Evolutionary conservation across 2,797 vertebrate genomes (phyloP).

Genomic region (Arrhamphus sclerolepis): DNA sequence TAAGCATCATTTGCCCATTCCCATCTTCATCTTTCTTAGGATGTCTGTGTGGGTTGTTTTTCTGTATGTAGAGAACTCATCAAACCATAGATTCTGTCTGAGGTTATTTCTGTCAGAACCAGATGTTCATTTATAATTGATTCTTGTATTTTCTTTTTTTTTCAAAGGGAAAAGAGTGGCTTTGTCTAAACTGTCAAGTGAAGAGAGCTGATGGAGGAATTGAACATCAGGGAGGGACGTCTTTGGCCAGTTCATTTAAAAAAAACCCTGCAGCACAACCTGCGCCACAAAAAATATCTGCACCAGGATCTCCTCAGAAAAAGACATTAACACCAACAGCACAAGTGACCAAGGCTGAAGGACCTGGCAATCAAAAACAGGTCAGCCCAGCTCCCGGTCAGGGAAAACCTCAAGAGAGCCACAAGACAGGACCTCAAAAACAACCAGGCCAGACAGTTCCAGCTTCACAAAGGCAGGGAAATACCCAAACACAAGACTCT

Average conservation of each 20-base stretch:
- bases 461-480: constrained; percentile 65
- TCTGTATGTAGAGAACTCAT: constrained; percentile 1
- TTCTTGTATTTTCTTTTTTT: constrained; percentile 28
- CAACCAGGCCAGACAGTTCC: constrained; percentile 48
- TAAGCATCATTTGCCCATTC: not conserved
- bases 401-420: constrained; percentile 65
- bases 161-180: constrained; percentile 82
- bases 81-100: not conserved
- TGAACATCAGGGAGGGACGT: constrained; percentile 67
- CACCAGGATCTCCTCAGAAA: constrained; percentile 62
- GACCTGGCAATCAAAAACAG: constrained; percentile 57
- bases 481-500: constrained; percentile 49
- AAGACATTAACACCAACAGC: constrained; percentile 40
- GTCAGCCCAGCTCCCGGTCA: constrained; percentile 60
- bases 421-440: constrained; percentile 69
- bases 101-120: not conserved
- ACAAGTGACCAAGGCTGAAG: constrained; percentile 69
- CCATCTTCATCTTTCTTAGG: not conserved
- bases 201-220: constrained; percentile 84
- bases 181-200: constrained; percentile 97
- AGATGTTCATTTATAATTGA: constrained; percentile 11
- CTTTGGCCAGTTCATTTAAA: constrained; percentile 34
- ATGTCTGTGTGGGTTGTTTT: constrained; percentile 1
- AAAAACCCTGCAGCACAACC: constrained; percentile 68
- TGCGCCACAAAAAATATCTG: constrained; percentile 60